Evolutionary conservation across 1,140 invertebrate genomes (phyloP), one percentile per base, ranked within the genome.

Genomic region (Ylistrum balloti): DNA sequence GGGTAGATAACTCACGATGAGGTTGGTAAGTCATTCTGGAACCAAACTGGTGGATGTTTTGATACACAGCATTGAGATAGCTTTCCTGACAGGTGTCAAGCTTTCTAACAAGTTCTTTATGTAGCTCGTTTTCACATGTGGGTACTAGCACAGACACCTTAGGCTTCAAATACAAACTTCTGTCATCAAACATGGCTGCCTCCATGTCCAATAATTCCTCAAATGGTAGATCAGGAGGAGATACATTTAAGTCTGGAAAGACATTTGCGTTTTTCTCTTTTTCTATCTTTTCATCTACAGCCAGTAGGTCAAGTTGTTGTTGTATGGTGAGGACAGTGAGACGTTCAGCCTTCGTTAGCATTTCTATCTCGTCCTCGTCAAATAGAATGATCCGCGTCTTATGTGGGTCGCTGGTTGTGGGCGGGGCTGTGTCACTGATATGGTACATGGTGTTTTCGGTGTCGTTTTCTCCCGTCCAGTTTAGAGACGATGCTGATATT

Each of bases 161-260:
- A 28, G 56, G 56, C 11, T 17, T 74, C 22, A 74, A 28, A n/a
- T 74, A 74, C 56, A 74, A 28, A 74, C 56, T 74, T n/a, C 56
- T 74, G 56, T 74, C 56, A 74, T 74, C 56, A 74, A 74, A 74
- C 56, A 74, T 74, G 22, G 56, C 56, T 74, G 56, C 56, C 22
- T 74, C 56, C 56, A 74, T 22, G 56, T 74, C 56, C 11, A 74
- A 74, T 3, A 74, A 5, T n/a, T 74, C 56, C n/a, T 74, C 56
- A 5, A 74, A 74, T 2, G n/a, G 22, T 28, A 74, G 56, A 74
- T 74, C 56, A 28, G 22, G 22, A n/a, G 56, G 20, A 28, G 22
- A 5, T 17, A 5, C 0, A n/a, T 74, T 74, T 28, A 28, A 1
- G 7, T 74, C 56, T n/a, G 22, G 20, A 74, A 74, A 74, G 22